These are phyloP conservation scores for Aythya fuligula DNA, from an alignment of 2,797 vertebrate genomes.

Conservation along the genomic window DNA sequence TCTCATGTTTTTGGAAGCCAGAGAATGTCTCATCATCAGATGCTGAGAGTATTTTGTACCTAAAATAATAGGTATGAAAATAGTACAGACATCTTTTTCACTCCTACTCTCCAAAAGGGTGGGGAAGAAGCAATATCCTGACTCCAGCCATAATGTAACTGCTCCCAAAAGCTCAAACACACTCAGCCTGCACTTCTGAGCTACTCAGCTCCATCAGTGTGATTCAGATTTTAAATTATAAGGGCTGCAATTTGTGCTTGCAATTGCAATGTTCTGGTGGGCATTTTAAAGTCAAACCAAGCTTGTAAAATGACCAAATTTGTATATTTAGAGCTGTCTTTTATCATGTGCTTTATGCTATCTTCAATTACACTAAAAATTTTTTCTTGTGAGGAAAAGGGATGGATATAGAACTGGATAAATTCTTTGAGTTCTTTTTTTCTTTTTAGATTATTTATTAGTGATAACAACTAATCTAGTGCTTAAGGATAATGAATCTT, in stretches of 20 bases:
- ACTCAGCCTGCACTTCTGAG: not conserved
- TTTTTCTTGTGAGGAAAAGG: conserved; percentile 19
- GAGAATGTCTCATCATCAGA: conserved; percentile 40
- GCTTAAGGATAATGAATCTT: conserved; percentile 69
- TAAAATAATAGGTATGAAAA: conserved; percentile 53
- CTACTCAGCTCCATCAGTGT: not conserved
- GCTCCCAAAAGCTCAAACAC: not conserved
- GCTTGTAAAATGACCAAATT: conserved; percentile 9
- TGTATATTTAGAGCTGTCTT: not conserved
- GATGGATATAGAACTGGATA: not conserved
- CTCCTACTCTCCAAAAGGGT: not conserved
- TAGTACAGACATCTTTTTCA: conserved; percentile 10
- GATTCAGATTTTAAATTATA: not conserved
- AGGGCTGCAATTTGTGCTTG: not conserved
- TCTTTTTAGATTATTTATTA: conserved; percentile 57
- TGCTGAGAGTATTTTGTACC: conserved; percentile 32
- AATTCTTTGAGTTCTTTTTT: conserved; percentile 1
- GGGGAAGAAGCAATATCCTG: not conserved
- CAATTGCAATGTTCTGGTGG: not conserved
- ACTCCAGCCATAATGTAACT: not conserved
- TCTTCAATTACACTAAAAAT: conserved; percentile 32
- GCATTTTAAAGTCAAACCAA: conserved; percentile 30
- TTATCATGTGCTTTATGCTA: not conserved
- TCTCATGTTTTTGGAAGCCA: not conserved
- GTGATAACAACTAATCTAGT: conserved; percentile 50